A percentile compares a stretch with the other conserved stretches of the same genome.
Evolutionary conservation across 2,113 vertebrate species (phyloP).

Genomic region (Bos javanicus): DNA sequence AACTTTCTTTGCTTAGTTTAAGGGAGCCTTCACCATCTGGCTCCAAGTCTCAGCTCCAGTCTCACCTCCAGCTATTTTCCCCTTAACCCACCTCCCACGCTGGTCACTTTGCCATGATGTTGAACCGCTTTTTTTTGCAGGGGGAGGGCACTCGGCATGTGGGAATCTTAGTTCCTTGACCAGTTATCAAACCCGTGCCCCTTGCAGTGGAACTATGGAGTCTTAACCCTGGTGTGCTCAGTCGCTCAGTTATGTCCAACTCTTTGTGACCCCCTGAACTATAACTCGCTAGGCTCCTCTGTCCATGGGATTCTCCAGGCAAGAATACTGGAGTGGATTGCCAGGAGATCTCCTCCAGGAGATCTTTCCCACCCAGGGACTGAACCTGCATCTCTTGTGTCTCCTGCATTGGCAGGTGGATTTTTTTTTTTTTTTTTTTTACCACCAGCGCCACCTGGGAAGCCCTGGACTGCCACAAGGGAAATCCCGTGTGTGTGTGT

Average conservation of each 20-base stretch:
- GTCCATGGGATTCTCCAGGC: background rate
- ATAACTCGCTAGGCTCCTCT: background rate
- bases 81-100: accelerated
- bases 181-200: background rate
- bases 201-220: background rate
- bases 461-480: background rate
- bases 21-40: background rate
- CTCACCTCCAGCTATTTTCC: background rate
- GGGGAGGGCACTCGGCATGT: background rate
- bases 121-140: background rate
- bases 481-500: background rate
- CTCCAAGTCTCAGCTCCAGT: background rate
- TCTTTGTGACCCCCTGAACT: background rate
- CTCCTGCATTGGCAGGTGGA: background rate
- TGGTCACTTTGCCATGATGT: background rate
- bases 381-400: background rate
- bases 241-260: background rate
- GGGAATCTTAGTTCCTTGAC: background rate
- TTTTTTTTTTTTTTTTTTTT: background rate
- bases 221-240: background rate
- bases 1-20: background rate
- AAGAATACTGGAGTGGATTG: background rate
- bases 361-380: background rate
- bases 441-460: background rate
- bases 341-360: background rate